A percentile compares a stretch with the other conserved stretches of the same genome.
Evolutionary conservation across 2,888 invertebrate genomes (phyloP).

Genomic region (Poecilus cupreus): DNA sequence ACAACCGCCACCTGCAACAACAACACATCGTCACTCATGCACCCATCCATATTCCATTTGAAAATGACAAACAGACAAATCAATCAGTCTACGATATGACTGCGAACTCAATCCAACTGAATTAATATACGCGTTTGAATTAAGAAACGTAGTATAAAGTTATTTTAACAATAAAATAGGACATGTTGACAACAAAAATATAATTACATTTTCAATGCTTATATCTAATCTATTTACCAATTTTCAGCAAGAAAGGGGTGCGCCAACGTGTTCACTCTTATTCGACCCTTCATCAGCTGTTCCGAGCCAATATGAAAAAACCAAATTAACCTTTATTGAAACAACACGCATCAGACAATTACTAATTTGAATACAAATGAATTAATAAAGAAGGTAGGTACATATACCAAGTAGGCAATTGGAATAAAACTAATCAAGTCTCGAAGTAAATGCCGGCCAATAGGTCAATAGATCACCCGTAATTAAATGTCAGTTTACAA

Average conservation of each 20-base stretch:
- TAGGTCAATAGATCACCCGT: conserved; percentile 6
- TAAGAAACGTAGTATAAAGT: no score
- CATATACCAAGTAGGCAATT: background rate
- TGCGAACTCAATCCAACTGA: no score
- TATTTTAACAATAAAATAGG: no score
- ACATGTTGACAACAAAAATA: no score
- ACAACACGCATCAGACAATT: background rate
- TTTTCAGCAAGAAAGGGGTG: no score
- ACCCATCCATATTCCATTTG: no score
- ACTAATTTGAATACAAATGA: conserved; percentile 18
- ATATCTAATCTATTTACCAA: no score
- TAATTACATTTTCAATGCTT: no score
- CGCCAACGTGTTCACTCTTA: background rate
- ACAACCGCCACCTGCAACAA: conserved; percentile 6
- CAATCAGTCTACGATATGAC: no score
- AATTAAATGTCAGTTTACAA: conserved; percentile 12
- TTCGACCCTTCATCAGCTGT: background rate
- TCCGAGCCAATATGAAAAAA: background rate
- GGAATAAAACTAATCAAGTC: conserved; percentile 13
- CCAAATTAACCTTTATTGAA: background rate
- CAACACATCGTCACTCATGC: no score
- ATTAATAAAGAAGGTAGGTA: background rate
- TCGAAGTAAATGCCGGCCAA: background rate
- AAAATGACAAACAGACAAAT: no score
- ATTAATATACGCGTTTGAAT: no score